Evolutionary conservation across 2,797 vertebrate species (phyloP), one percentile per base, ranked within the genome.

Genomic region (Rhinogobio ventralis): DNA sequence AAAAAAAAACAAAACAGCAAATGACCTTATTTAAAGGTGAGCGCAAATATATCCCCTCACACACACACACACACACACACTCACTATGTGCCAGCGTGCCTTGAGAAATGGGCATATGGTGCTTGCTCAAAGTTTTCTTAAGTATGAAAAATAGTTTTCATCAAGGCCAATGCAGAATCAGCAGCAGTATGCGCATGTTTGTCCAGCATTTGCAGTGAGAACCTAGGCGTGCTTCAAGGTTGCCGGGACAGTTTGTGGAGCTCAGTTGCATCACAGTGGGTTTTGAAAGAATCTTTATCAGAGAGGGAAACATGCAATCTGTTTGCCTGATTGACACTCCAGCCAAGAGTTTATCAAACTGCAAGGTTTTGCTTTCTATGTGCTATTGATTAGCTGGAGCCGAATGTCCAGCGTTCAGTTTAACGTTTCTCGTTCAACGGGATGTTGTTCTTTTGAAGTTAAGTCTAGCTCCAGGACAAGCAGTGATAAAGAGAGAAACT

Each of bases 271-370:
- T 96, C 95, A 95, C 93, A 92, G 91, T 92, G 71, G 62, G 85
- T 95, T 96, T 95, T 95, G 95, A 95, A 96, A 95, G 93, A 88
- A 90, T 95, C 95, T 96, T 96, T 96, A 96, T 95, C 95, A 95
- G 85, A 76, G 67, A 92, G 95, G 95, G 95, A 96, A 96, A 95
- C 81, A 93, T 94, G 94, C 94, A 94, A 95, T 95, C 94, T 95
- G 94, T 96, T 96, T 96, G 94, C 95, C 93, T 94, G 95, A 95
- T 93, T 95, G 93, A 91, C 94, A 93, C 93, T 93, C 94, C 90
- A 92, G 95, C 94, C 94, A 94, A 85, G 79, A 84, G 95, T 95
- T 96, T 96, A 96, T 96, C 95, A 96, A 94, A 94, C 93, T 94
- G 94, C 95, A 95, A 94, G 94, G 93, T 94, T 95, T 93, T 92